Percentiles rank a stretch among this genome's conserved stretches.
Evolutionary conservation across 1,140 invertebrate genomes (phyloP).

Genomic region (Penaeus vannamei): DNA sequence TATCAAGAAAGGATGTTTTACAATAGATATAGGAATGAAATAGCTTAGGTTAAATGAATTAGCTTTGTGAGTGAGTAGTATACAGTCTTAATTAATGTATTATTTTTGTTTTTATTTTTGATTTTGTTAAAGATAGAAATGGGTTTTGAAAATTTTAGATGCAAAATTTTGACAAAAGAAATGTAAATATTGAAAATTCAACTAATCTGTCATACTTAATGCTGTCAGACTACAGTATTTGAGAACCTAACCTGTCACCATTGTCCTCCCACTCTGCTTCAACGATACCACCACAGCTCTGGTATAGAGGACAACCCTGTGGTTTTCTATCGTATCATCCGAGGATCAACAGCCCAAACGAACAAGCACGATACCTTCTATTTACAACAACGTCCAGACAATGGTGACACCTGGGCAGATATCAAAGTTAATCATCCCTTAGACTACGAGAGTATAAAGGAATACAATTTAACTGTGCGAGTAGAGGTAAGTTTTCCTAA

Average conservation of each 20-base stretch:
- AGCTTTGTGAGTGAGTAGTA: conserved; percentile 38
- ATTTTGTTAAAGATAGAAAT: conserved; percentile 1
- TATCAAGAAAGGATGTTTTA: conserved; percentile 50
- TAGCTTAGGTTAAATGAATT: conserved; percentile 27
- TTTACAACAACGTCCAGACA: conserved; percentile 91
- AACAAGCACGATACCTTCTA: conserved; percentile 97
- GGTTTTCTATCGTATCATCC: conserved; percentile 94
- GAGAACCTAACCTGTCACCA: conserved; percentile 37
- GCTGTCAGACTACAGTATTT: background rate
- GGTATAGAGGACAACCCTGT: conserved; percentile 96
- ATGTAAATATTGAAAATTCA: conserved; percentile 40
- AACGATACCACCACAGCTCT: conserved; percentile 78
- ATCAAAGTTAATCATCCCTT: conserved; percentile 96
- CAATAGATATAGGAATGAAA: conserved; percentile 48
- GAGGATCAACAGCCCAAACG: conserved; percentile 93
- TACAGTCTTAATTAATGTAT: background rate
- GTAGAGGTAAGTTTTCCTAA: conserved; percentile 83
- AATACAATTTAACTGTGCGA: conserved; percentile 95
- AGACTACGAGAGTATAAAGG: conserved; percentile 95
- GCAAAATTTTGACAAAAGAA: conserved; percentile 29
- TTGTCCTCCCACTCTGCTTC: conserved; percentile 16
- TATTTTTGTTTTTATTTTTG: conserved; percentile 35
- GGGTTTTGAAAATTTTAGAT: conserved; percentile 19
- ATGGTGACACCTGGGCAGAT: conserved; percentile 92
- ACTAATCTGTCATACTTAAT: too few relatives aligned